Evolutionary conservation across 2,113 vertebrate genomes (phyloP).

Genomic region (Lepidothrix coronata): DNA sequence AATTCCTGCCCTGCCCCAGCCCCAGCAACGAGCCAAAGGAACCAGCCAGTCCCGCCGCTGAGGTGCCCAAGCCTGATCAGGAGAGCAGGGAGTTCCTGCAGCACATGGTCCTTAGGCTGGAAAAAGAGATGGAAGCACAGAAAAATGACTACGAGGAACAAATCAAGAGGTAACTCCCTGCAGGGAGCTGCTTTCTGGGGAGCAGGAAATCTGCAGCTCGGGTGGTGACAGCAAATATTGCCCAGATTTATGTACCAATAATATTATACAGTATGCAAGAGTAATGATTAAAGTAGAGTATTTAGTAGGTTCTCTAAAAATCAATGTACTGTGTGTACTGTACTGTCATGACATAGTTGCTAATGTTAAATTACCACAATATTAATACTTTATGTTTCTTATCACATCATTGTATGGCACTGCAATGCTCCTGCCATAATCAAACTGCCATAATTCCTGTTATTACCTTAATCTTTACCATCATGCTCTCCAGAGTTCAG

Average conservation of each 20-base stretch:
- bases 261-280: rapidly evolving
- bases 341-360: neutral
- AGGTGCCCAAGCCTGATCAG: conserved; percentile 10
- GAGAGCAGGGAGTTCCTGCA: conserved; percentile 50
- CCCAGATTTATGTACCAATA: neutral
- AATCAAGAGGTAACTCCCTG: conserved; percentile 65
- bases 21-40: neutral
- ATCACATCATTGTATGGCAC: neutral
- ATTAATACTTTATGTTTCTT: neutral
- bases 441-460: neutral
- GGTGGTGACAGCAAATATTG: neutral
- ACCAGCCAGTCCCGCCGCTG: neutral
- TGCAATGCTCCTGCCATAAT: neutral
- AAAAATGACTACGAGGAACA: conserved; percentile 65
- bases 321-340: neutral
- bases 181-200: neutral
- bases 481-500: neutral
- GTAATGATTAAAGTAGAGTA: rapidly evolving
- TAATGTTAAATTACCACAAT: neutral
- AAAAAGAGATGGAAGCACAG: conserved; percentile 57
- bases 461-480: neutral
- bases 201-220: neutral
- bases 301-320: neutral
- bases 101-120: conserved; percentile 43
- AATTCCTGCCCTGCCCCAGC: neutral